phyloP scores from a whole-genome alignment of 2,888 invertebrate species.

The Pollenia amentaria region DNA sequence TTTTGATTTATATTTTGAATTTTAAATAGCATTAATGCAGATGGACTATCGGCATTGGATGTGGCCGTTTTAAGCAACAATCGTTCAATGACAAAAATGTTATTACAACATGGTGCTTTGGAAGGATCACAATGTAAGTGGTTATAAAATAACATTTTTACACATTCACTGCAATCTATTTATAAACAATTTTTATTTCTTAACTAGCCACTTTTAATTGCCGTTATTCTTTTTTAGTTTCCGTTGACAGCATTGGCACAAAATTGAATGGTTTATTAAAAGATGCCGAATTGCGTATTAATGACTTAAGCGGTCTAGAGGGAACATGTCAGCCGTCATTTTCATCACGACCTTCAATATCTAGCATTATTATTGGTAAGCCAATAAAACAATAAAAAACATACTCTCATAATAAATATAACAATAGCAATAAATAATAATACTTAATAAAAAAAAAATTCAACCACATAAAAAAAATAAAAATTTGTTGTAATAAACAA shows the following conservation, averaged over 20 bases:
- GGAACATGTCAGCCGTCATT: constrained; percentile 84
- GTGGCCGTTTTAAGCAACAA: constrained; percentile 97
- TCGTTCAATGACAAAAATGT: constrained; percentile 94
- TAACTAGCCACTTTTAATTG: not conserved
- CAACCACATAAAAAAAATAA: not conserved
- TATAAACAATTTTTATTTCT: not conserved
- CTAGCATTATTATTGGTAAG: constrained; percentile 86
- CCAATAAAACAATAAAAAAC: constrained; percentile 48
- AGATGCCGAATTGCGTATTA: constrained; percentile 93
- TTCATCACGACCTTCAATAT: constrained; percentile 85
- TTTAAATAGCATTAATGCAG: constrained; percentile 91
- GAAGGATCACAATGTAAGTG: constrained; percentile 91
- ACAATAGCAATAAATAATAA: constrained; percentile 3
- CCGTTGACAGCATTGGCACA: constrained; percentile 87
- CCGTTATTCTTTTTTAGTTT: constrained; percentile 75
- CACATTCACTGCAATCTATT: not conserved
- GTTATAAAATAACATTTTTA: not conserved
- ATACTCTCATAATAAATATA: not conserved
- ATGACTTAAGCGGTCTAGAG: constrained; percentile 88
- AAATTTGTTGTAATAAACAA: constrained; percentile 8
- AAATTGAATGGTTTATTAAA: constrained; percentile 91
- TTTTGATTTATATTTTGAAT: constrained; percentile 4
- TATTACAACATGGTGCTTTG: constrained; percentile 93
- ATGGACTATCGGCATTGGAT: constrained; percentile 95
- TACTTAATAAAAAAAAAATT: not conserved